Evolutionary conservation across 1,140 invertebrate genomes (phyloP).

Genomic region (Eubasilissa regina): DNA sequence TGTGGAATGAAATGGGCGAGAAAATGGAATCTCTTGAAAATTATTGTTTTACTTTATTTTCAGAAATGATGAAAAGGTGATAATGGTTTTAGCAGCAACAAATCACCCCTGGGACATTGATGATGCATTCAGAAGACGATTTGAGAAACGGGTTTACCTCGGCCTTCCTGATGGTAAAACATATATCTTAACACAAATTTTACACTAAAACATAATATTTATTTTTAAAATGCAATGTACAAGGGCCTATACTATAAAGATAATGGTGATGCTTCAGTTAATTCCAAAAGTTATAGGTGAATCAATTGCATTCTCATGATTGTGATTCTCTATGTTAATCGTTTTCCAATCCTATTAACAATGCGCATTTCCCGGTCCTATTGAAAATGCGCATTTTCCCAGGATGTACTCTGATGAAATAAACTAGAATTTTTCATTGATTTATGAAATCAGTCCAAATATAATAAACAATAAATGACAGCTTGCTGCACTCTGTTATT

Average conservation of each 20-base stretch:
- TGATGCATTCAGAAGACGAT: slow-evolving; percentile 93
- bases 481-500: too few relatives aligned
- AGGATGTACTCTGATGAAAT: too few relatives aligned
- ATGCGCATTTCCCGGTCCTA: not conserved
- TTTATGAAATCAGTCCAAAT: too few relatives aligned
- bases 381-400: not conserved
- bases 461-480: too few relatives aligned
- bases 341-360: not conserved
- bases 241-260: too few relatives aligned
- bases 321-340: not conserved
- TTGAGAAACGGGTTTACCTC: slow-evolving; percentile 99
- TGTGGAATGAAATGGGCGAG: too few relatives aligned
- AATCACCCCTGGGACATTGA: slow-evolving; percentile 99
- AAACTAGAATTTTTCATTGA: too few relatives aligned
- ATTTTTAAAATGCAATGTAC: not conserved
- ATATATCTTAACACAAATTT: not conserved
- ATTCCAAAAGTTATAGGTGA: too few relatives aligned
- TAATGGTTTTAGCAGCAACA: slow-evolving; percentile 99
- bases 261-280: too few relatives aligned
- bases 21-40: too few relatives aligned
- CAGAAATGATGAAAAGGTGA: slow-evolving; percentile 79
- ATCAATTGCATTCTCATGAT: too few relatives aligned
- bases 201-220: not conserved
- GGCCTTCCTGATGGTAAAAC: slow-evolving; percentile 89
- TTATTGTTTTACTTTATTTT: slow-evolving; percentile 10